Conservation (phyloP, 2,113 vertebrate genomes). For the Pseudolaguvia tuberculata region DNA sequence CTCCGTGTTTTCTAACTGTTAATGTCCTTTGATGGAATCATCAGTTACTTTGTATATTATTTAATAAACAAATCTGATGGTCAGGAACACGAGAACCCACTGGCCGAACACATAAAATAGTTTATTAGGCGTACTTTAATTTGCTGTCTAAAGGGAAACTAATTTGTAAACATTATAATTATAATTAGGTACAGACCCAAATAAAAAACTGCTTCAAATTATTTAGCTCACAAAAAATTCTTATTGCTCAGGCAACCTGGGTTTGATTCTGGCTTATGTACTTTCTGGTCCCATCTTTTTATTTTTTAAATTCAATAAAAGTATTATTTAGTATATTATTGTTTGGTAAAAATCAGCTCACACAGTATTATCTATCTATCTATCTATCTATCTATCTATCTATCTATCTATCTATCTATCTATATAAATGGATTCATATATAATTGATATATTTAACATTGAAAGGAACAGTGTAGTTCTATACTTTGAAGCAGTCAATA, state of each 20-base stretch:
- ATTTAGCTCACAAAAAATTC: not conserved
- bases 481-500: not conserved
- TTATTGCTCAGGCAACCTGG: not conserved
- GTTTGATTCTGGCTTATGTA: too few species aligned
- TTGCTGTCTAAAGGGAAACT: not conserved
- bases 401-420: too few species aligned
- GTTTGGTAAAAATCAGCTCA: too few species aligned
- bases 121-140: not conserved
- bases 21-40: not conserved
- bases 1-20: not conserved
- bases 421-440: too few species aligned
- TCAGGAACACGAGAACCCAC: not conserved
- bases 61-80: not conserved
- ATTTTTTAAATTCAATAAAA: too few species aligned
- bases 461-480: not conserved
- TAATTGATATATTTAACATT: not conserved
- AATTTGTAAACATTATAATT: not conserved
- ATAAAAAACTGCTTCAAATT: not conserved
- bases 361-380: too few species aligned
- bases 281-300: too few species aligned
- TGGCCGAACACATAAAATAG: not conserved
- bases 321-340: too few species aligned
- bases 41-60: conserved; percentile 3
- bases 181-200: not conserved
- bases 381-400: too few species aligned